A percentile compares a stretch with the other conserved stretches of the same genome.
Evolutionary conservation across 2,113 vertebrate species (phyloP).

Genomic region (Chlorodrepanis virens): DNA sequence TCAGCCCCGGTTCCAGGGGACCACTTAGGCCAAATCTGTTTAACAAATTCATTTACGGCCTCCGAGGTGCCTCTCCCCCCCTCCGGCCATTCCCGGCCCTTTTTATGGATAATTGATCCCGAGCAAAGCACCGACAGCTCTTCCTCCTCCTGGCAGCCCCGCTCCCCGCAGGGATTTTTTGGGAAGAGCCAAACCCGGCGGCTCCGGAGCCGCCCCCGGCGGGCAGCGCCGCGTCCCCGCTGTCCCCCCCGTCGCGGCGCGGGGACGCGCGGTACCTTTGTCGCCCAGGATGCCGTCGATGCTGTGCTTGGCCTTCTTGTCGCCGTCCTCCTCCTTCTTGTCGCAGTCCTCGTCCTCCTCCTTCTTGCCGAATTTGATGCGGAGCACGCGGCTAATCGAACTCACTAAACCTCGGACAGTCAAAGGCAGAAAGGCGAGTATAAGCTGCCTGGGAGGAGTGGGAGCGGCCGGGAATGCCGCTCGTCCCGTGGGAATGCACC

Average conservation of each 20-base stretch:
- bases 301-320: constrained; percentile 99
- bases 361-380: constrained; percentile 99
- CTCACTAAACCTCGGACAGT: constrained; percentile 93
- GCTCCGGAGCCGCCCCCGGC: background rate
- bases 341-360: constrained; percentile 96
- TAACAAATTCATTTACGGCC: constrained; percentile 91
- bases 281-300: constrained; percentile 98
- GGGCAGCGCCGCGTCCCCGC: background rate
- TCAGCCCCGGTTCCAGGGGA: constrained; percentile 87
- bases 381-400: constrained; percentile 99
- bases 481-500: background rate
- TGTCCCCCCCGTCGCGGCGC: background rate
- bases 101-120: constrained; percentile 85
- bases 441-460: constrained; percentile 62
- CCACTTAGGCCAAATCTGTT: constrained; percentile 85
- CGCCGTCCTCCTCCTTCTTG: constrained; percentile 98
- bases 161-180: background rate
- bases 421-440: constrained; percentile 75
- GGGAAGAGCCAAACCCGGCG: accelerated
- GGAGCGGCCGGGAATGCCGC: background rate
- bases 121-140: constrained; percentile 47
- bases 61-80: background rate
- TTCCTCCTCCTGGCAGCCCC: background rate
- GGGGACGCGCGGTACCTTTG: constrained; percentile 75
- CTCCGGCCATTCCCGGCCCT: background rate